Evolutionary conservation across 2,113 vertebrate genomes (phyloP).

Genomic region (Coregonus clupeaformis): DNA sequence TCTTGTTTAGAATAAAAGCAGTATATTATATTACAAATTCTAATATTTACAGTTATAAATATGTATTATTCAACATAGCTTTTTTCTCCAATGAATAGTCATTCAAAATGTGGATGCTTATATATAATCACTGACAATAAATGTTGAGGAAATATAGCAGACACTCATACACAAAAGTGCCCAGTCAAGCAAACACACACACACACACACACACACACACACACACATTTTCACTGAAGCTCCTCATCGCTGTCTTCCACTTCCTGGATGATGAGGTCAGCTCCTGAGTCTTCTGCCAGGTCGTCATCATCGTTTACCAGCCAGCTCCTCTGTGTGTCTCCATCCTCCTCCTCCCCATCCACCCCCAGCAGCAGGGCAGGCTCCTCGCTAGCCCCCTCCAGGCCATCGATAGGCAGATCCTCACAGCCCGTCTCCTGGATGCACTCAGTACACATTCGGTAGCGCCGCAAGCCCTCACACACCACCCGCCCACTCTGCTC

Average conservation of each 20-base stretch:
- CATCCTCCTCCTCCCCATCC: slow-evolving; percentile 79
- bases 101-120: slow-evolving; percentile 47
- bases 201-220: slow-evolving; percentile 71
- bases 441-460: slow-evolving; percentile 89
- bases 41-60: slow-evolving; percentile 13
- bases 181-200: background rate
- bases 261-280: slow-evolving; percentile 92
- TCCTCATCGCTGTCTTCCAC: slow-evolving; percentile 96
- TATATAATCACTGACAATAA: slow-evolving; percentile 24
- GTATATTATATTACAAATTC: slow-evolving; percentile 30
- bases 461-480: slow-evolving; percentile 88
- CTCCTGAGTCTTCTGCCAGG: slow-evolving; percentile 89
- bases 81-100: slow-evolving; percentile 26
- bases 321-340: slow-evolving; percentile 78
- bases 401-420: slow-evolving; percentile 81
- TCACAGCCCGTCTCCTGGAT: slow-evolving; percentile 89
- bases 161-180: background rate
- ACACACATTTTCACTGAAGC: slow-evolving; percentile 73
- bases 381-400: slow-evolving; percentile 69
- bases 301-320: slow-evolving; percentile 83
- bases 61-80: slow-evolving; percentile 20
- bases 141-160: background rate
- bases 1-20: slow-evolving; percentile 52
- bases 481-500: slow-evolving; percentile 93
- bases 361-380: slow-evolving; percentile 79